These are phyloP conservation scores for Gastracanthus pulcherrimus DNA, from an alignment of 2,888 invertebrate species.

Conservation along the genomic window DNA sequence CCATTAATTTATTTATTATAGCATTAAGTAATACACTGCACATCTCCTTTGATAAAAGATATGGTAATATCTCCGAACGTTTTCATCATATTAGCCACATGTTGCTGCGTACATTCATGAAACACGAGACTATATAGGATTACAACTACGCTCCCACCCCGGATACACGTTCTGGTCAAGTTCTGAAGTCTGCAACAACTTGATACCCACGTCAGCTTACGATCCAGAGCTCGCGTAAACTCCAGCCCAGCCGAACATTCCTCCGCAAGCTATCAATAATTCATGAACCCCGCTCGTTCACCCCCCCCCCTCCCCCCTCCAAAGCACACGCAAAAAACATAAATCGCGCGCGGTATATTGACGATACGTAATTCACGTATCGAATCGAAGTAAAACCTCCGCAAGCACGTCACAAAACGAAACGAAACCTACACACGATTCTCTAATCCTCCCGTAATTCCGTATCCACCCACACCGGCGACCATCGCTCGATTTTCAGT, in stretches of 20 bases:
- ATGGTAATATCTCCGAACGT: no score
- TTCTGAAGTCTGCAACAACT: not conserved
- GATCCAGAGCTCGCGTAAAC: not conserved
- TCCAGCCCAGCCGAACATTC: not conserved
- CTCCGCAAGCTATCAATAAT: constrained; percentile 22
- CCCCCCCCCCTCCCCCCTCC: no score
- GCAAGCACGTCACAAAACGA: not conserved
- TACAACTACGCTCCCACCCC: not conserved
- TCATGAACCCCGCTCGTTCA: not conserved
- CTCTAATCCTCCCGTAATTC: not conserved
- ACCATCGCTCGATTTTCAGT: not conserved
- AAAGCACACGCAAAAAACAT: not conserved
- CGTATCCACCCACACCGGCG: not conserved
- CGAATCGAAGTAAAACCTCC: not conserved
- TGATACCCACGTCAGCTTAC: not conserved
- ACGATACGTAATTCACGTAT: no score
- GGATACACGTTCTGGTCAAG: not conserved
- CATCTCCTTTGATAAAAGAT: no score
- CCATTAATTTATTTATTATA: no score
- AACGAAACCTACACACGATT: not conserved
- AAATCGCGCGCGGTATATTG: not conserved
- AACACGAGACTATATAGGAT: no score
- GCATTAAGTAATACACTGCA: no score
- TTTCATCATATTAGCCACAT: not conserved
- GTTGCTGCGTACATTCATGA: not conserved